Evolutionary conservation across 2,888 invertebrate species (phyloP).

Genomic region (Apamea crenata): DNA sequence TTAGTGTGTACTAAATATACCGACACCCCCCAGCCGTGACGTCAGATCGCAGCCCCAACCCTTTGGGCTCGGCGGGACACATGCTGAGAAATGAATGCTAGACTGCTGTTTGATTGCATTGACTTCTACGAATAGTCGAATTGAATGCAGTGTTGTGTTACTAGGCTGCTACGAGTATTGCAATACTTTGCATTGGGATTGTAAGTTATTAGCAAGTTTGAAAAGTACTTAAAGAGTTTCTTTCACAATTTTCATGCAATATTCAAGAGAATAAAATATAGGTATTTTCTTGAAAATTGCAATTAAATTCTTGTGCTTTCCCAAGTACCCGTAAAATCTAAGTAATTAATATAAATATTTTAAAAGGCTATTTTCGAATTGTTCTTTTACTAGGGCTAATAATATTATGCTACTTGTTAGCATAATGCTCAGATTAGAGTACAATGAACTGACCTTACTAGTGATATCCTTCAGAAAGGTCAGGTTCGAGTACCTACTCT

Average conservation of each 20-base stretch:
- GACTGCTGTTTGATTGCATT: not conserved
- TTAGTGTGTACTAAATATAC: conserved; percentile 67
- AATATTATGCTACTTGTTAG: not conserved
- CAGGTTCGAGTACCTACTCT: conserved; percentile 26
- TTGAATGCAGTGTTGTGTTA: not conserved
- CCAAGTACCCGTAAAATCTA: not conserved
- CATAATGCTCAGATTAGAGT: conserved; percentile 11
- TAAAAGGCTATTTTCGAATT: not conserved
- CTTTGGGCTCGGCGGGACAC: conserved; percentile 23
- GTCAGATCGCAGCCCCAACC: conserved; percentile 56
- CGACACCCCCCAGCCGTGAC: conserved; percentile 58
- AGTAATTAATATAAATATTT: not conserved
- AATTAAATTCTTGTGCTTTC: not conserved
- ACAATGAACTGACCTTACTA: conserved; percentile 8
- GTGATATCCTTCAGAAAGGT: conserved; percentile 33
- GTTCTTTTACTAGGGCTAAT: not conserved
- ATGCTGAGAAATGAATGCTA: conserved; percentile 25
- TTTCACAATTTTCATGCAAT: not conserved
- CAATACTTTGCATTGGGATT: not conserved
- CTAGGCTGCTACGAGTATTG: not conserved
- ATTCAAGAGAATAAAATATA: not conserved
- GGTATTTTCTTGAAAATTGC: not conserved
- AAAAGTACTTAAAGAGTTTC: not conserved
- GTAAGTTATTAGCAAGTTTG: no score
- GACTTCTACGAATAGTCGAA: not conserved